Conservation (phyloP, 2,113 vertebrate genomes). For the Xiphias gladius region DNA sequence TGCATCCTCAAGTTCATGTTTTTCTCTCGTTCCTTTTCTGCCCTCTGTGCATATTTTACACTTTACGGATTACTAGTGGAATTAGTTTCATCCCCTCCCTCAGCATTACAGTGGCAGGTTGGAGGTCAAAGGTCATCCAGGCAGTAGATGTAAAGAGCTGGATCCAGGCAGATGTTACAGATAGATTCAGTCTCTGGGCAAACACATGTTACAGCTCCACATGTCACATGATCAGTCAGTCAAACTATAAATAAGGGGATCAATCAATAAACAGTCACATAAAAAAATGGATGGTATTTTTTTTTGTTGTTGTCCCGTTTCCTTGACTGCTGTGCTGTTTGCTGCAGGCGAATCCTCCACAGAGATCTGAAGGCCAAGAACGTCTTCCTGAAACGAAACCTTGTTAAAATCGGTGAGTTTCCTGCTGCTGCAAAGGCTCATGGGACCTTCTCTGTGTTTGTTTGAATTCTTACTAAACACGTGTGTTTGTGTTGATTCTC, state of each 20-base stretch:
- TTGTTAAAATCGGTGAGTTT: constrained; percentile 91
- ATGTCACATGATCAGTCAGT: neutral
- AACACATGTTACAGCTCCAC: no score
- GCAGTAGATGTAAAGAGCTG: no score
- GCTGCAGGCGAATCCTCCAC: constrained; percentile 89
- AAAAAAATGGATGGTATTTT: neutral
- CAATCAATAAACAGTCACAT: neutral
- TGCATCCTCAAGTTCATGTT: neutral
- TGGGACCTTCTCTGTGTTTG: constrained; percentile 31
- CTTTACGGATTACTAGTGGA: neutral
- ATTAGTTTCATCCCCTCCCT: neutral
- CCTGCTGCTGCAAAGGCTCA: constrained; percentile 7
- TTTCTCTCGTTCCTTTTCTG: neutral
- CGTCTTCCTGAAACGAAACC: constrained; percentile 90
- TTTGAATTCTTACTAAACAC: neutral
- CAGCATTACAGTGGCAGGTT: neutral
- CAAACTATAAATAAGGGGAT: neutral
- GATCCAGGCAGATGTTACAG: no score
- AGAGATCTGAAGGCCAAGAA: constrained; percentile 93
- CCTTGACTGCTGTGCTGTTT: neutral
- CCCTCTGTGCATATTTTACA: neutral
- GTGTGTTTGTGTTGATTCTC: neutral
- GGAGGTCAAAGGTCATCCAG: constrained; percentile 6
- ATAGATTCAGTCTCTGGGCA: neutral
- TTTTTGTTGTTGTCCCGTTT: neutral